Evolutionary conservation across 2,797 vertebrate genomes (phyloP), one percentile per base, ranked within the genome.

Genomic region (Sebastes reedi): DNA sequence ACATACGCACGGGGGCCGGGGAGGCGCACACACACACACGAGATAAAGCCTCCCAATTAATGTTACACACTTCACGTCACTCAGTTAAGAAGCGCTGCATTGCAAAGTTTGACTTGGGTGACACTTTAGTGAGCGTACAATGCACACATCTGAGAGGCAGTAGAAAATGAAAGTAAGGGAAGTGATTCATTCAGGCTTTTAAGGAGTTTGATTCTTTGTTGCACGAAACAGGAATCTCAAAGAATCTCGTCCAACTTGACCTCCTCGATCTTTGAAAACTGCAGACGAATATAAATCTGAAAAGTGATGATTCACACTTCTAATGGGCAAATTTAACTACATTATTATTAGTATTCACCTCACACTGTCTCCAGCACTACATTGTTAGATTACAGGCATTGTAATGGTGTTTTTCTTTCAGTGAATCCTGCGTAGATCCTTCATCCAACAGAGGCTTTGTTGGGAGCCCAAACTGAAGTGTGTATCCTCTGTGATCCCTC

Each of bases 81-180:
- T 87, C 79, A 84, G 69, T 55, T 36, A 25, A 39, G 62, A 54
- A 64, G 30, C 16, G 73, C 60, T n/a, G 67, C 60, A 8, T 42
- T 16, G 66, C 61, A 32, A 73, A 67, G 60, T 86, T 81, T 69
- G 76, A 88, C 80, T 80, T n/a, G 30, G 39, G 60, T 42, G 79
- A 75, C 66, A 68, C 73, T 60, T 65, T 7, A 32, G 74, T 58
- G 71, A 73, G 64, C 65, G 60, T 30, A 56, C 77, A 70, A 58
- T 32, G 67, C 75, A 25, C 70, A 69, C 67, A 29, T 73, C 32
- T 74, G 58, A 77, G 46, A 74, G 77, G 83, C 22, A 25, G 66
- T 5, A 6, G 20, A 24, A 67, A 77, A 70, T 81, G 34, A 83
- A 81, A 84, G 77, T 32, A 24, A 5, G 61, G 32, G 30, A 64